phyloP scores from a whole-genome alignment of 2,888 invertebrate species.

The Hemithea aestivaria region DNA sequence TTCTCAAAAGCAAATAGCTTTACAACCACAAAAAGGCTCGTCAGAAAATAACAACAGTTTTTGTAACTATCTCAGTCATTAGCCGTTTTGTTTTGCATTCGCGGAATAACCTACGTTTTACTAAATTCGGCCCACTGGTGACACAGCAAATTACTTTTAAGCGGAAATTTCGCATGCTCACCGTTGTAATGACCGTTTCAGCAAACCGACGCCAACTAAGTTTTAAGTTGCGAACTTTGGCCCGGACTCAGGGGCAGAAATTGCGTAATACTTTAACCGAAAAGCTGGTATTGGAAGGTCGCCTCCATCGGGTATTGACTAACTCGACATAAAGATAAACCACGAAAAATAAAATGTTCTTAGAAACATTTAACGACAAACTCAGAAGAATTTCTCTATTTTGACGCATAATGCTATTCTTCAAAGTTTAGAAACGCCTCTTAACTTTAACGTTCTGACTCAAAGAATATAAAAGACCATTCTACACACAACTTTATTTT shows the following conservation, averaged over 20 bases:
- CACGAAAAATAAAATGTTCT: too few relatives aligned
- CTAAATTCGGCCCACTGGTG: slow-evolving; percentile 50
- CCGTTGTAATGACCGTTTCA: slow-evolving; percentile 58
- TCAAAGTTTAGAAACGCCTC: too few relatives aligned
- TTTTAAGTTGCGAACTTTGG: slow-evolving; percentile 55
- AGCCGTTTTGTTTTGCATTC: slow-evolving; percentile 61
- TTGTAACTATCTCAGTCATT: slow-evolving; percentile 59
- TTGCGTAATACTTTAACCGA: slow-evolving; percentile 38
- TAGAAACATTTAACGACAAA: too few relatives aligned
- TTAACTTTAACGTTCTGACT: too few relatives aligned
- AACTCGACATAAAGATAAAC: too few relatives aligned
- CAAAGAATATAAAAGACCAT: too few relatives aligned
- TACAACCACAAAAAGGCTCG: slow-evolving; percentile 34
- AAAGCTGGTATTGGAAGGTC: slow-evolving; percentile 18
- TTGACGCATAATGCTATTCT: too few relatives aligned
- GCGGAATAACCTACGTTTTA: slow-evolving; percentile 48
- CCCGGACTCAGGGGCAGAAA: slow-evolving; percentile 34
- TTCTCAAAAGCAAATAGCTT: slow-evolving; percentile 27
- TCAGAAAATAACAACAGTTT: slow-evolving; percentile 33
- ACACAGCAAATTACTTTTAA: slow-evolving; percentile 70
- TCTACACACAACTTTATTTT: too few relatives aligned
- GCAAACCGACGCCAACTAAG: slow-evolving; percentile 60
- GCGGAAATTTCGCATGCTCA: slow-evolving; percentile 54
- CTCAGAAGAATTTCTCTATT: too few relatives aligned
- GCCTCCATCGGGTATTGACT: too few relatives aligned